Base-by-base conservation (phyloP, 2,113 vertebrate species). In the Dryoscopus gambensis region DNA sequence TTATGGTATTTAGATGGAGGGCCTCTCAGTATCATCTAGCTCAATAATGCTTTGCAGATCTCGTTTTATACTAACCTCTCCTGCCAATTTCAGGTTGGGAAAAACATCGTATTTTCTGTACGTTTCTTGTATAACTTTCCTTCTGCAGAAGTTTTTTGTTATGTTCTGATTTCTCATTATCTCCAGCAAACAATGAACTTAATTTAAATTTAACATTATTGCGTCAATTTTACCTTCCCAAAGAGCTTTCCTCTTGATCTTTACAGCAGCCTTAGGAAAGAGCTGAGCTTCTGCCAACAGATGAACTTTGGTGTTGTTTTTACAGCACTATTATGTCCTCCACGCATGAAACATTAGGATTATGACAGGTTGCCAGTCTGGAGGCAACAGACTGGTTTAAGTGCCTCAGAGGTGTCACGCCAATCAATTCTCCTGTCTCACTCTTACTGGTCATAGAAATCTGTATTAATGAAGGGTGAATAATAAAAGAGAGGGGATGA, bases 311-410 rank as follows among this genome's bases (percentile, higher is more conserved):
- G 69, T 75, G 56, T 8, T 80, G 68, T 84, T 95, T 95, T 87
- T 82, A 89, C 35, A 93, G 46, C 42, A 46, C 73, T n/a, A 11
- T 75, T 39, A 47, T 64, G 44, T 49, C 56, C 69, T 87, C 73
- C 47, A 20, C 15, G 77, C 77, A 82, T 71, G 90, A 96, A 93
- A 89, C 74, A 71, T 79, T 91, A 70, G 77, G 47, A 53, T 94
- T 89, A 68, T 47, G 78, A 94, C 47, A 94, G 53, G 74, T 77
- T 95, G 90, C 78, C 81, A 90, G 75, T 87, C 87, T 93, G 82
- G 57, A 94, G 82, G 88, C 82, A 95, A 52, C 53, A 93, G 82
- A 60, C 74, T 95, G 82, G 62, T 94, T 94, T 85, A 93, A 85
- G 63, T 76, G 90, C 82, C 90, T 94, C 87, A 55, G 57, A 60